Conservation (phyloP, 2,113 vertebrate genomes). For the Neomonachus schauinslandi region DNA sequence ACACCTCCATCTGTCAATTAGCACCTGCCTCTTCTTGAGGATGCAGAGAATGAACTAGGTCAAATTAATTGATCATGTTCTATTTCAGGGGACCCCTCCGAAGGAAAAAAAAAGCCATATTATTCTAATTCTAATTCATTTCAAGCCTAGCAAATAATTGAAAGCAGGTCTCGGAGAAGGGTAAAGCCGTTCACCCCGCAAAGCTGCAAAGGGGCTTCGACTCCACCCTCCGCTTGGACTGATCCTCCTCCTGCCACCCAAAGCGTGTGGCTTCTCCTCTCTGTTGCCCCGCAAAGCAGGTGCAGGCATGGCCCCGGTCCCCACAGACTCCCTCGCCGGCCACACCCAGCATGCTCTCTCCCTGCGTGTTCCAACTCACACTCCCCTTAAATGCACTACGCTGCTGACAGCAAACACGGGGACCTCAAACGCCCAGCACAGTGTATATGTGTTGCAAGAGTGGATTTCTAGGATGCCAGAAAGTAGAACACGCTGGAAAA, state of each 20-base stretch:
- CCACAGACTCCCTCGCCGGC: accelerated
- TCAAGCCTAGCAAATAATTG: not conserved
- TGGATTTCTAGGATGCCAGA: not conserved
- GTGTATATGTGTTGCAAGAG: accelerated
- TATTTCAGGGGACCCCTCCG: not conserved
- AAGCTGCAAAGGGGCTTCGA: not conserved
- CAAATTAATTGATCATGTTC: not conserved
- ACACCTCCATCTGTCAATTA: not conserved
- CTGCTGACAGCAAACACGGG: accelerated
- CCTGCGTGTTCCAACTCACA: accelerated
- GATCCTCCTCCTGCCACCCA: not conserved
- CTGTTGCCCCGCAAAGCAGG: accelerated
- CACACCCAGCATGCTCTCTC: not conserved
- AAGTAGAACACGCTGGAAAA: not conserved
- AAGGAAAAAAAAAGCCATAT: not conserved
- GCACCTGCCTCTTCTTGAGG: not conserved
- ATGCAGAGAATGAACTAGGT: not conserved
- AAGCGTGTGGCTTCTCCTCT: not conserved
- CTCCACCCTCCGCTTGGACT: accelerated
- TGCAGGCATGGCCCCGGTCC: accelerated
- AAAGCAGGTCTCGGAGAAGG: not conserved
- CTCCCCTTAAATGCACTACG: accelerated
- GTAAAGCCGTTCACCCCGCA: not conserved
- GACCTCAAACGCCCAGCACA: not conserved
- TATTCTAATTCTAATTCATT: not conserved